Evolutionary conservation across 1,140 invertebrate species (phyloP), one percentile per base, ranked within the genome.

Genomic region (Globodera rostochiensis): DNA sequence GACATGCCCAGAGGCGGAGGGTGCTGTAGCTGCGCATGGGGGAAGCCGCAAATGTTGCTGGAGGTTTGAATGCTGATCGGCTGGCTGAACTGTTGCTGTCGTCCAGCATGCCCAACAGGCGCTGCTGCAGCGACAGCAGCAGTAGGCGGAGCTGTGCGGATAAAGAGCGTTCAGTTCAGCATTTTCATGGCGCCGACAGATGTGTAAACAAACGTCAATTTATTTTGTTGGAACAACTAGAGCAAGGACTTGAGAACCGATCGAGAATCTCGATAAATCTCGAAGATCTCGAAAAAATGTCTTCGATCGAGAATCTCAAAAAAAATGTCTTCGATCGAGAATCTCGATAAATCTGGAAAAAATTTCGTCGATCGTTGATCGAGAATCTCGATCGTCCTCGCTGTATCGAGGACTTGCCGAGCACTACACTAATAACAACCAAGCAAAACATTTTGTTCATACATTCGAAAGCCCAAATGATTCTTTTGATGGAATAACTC

Each of bases 401-500:
- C 36, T 36, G 36, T 36, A 36, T 36, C 36, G 36, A 36, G 36
- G 36, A 2, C 36, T 36, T 36, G 36, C 36, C 36, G 3, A 36
- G 36, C 36, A 36, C 36, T 36, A 36, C 36, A 36, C 36, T 36
- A 36, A 36, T 36, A 36, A 36, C 36, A 36, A 36, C 36, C 36
- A 36, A 36, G 36, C 36, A 36, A 36, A 36, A 36, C 36, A 36
- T 36, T 36, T 36, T 36, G 36, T 36, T 36, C 2, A 36, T 36
- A 36, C 36, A 36, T 36, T 36, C 25, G 36, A 36, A 36, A 36
- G 36, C 36, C 36, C 36, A 36, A 25, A 36, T 36, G n/a, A 80
- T 83, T 82, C 11, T 84, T 50, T 79, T 46, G 45, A 83, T 81
- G 64, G 36, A 11, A 57, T 25, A 81, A n/a, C 77, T 69, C 9